Conservation (phyloP, 1,140 invertebrate species). For the Brachionus manjavacas region DNA sequence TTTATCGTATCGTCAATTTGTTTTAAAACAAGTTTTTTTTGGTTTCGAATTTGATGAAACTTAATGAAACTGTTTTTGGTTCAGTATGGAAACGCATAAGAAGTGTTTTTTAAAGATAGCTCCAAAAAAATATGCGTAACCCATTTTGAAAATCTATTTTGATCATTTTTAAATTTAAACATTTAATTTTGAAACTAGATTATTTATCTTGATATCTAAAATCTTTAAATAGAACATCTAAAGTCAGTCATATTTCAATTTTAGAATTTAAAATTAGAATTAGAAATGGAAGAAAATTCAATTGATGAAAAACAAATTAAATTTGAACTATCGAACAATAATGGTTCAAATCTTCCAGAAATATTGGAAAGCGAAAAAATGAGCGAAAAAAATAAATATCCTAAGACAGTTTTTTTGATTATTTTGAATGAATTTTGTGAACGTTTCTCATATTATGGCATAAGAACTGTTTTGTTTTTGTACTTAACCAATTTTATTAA, state of each 20-base stretch:
- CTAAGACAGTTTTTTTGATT: constrained; percentile 65
- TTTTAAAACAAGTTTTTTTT: neutral
- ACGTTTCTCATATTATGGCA: constrained; percentile 89
- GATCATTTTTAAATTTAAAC: neutral
- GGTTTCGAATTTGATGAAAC: neutral
- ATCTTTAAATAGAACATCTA: neutral
- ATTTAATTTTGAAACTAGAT: neutral
- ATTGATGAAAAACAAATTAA: neutral
- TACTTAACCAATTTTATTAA: constrained; percentile 53
- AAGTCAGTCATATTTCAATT: neutral
- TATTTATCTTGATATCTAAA: neutral
- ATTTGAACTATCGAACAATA: neutral
- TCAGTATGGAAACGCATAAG: neutral
- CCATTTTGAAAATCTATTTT: neutral
- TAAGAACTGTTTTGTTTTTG: constrained; percentile 62
- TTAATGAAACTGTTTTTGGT: neutral
- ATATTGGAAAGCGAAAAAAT: neutral
- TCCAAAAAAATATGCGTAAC: neutral
- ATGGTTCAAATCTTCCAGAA: neutral
- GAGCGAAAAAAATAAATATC: neutral
- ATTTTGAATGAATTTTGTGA: constrained; percentile 93
- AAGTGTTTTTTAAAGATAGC: neutral
- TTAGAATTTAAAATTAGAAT: neutral
- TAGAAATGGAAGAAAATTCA: neutral
- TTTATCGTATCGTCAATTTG: neutral